Base-by-base conservation (phyloP, 2,797 vertebrate genomes). In the Chaetophractus vellerosus region DNA sequence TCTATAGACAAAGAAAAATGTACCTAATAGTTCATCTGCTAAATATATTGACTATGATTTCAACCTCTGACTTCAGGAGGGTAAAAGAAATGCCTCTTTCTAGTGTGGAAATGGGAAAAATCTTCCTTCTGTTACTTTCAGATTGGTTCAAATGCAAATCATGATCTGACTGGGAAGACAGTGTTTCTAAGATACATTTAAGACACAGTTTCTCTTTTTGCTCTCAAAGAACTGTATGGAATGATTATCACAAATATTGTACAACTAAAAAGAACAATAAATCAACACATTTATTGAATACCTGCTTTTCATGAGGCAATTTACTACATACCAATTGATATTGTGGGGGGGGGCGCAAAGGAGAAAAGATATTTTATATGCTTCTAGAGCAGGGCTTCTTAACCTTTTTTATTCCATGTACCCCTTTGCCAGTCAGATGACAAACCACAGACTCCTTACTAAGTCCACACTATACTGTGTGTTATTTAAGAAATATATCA, bases 1-100 rank as follows among this genome's bases (percentile, higher is more conserved):
- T 95, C 63, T 86, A 57, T 72, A 76, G 78, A 93, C 88, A 97
- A 88, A 92, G 88, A 94, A 92, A 96, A 96, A 93, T 91, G 64
- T 72, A 86, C 61, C 55, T 93, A 87, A 79, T 64, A 68, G 45
- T 71, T 95, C 9, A 55, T 83, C 64, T 93, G 82, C 68, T 88
- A 88, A 90, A 88, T 74, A 6, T 88, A 88, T 93, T 82, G 82
- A 85, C 55, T 96, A 48, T 63, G 31, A 90, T 90, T 96, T 96
- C 63, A 45, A 88, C 33, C 24, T 90, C 57, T 92, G 28, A 71
- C 66, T 94, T 68, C 6, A 87, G 31, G 9, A 79, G 15, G 6
- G 28, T 88, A 78, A 85, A 41, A 87, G 21, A 26, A 91, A 83
- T 81, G 41, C 31, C 88, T 88, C 72, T 86, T 92, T 38, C 36